A percentile compares a stretch with the other conserved stretches of the same genome.
Conservation (phyloP, 2,797 vertebrate species). For the Falco peregrinus region DNA sequence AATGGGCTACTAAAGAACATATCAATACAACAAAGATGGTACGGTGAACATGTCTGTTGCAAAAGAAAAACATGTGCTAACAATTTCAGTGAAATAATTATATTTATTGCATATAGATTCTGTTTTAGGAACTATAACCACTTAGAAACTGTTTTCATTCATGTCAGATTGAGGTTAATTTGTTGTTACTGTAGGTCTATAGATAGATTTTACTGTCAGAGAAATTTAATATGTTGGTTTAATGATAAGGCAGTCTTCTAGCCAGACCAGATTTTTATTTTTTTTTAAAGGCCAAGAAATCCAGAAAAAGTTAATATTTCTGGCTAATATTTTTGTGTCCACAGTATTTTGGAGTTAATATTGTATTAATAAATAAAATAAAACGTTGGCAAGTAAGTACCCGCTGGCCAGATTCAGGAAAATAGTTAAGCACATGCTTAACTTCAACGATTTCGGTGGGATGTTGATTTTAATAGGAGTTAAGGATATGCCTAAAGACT, state of each 20-base stretch:
- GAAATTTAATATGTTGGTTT: constrained; percentile 73
- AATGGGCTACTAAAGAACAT: constrained; percentile 69
- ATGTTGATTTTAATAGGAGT: constrained; percentile 26
- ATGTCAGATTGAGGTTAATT: constrained; percentile 81
- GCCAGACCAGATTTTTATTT: constrained; percentile 6
- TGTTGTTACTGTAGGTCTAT: constrained; percentile 77
- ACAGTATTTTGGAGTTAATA: constrained; percentile 14
- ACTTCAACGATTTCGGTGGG: neutral
- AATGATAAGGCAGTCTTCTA: constrained; percentile 72
- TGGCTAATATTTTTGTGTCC: constrained; percentile 42
- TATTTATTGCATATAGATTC: constrained; percentile 80
- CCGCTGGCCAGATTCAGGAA: neutral
- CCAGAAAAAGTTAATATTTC: constrained; percentile 27
- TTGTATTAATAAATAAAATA: constrained; percentile 29
- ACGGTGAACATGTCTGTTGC: constrained; percentile 51
- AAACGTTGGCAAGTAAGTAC: neutral
- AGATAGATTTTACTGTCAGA: constrained; percentile 71
- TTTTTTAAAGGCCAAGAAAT: constrained; percentile 7
- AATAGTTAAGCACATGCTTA: neutral
- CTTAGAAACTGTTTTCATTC: constrained; percentile 80
- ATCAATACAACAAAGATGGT: constrained; percentile 74
- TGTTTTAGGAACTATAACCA: constrained; percentile 79
- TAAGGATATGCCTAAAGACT: neutral
- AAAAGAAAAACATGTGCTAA: constrained; percentile 79
- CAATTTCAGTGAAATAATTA: constrained; percentile 81